phyloP scores from a whole-genome alignment of 2,797 vertebrate species.

The Lacerta agilis region DNA sequence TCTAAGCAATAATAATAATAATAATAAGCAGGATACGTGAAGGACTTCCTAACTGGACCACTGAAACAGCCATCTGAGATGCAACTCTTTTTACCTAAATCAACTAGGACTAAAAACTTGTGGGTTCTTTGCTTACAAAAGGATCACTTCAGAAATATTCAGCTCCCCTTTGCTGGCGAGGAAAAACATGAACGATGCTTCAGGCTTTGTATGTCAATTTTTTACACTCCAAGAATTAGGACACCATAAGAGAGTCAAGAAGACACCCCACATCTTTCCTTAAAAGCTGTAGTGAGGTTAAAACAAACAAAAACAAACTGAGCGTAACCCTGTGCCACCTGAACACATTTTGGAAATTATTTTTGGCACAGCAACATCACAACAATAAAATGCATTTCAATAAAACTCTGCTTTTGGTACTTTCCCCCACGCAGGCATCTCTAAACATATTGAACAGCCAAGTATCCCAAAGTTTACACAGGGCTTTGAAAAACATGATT shows the following conservation, averaged over 20 bases:
- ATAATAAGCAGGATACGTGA: rapidly evolving
- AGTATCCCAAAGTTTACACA: no score
- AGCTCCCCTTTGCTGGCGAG: not conserved
- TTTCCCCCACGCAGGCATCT: conserved; percentile 48
- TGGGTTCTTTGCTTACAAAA: rapidly evolving
- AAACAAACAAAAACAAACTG: not conserved
- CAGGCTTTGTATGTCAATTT: not conserved
- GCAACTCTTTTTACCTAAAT: not conserved
- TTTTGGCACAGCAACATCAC: conserved; percentile 43
- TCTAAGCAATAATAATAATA: not conserved
- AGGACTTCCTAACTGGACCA: not conserved
- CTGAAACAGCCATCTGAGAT: not conserved
- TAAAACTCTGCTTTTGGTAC: not conserved
- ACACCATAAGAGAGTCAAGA: no score
- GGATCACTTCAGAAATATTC: not conserved
- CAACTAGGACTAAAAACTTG: not conserved
- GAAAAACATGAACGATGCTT: conserved; percentile 34
- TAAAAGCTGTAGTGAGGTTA: not conserved
- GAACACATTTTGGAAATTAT: conserved; percentile 1
- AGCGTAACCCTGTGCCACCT: not conserved
- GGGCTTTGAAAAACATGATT: conserved; percentile 29
- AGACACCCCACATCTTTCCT: not conserved
- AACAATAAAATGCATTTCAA: conserved; percentile 58
- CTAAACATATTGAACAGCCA: not conserved
- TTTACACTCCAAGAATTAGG: not conserved